These are phyloP conservation scores for Euura saliciscinereae DNA, from an alignment of 1,140 invertebrate genomes.

Conservation along the genomic window DNA sequence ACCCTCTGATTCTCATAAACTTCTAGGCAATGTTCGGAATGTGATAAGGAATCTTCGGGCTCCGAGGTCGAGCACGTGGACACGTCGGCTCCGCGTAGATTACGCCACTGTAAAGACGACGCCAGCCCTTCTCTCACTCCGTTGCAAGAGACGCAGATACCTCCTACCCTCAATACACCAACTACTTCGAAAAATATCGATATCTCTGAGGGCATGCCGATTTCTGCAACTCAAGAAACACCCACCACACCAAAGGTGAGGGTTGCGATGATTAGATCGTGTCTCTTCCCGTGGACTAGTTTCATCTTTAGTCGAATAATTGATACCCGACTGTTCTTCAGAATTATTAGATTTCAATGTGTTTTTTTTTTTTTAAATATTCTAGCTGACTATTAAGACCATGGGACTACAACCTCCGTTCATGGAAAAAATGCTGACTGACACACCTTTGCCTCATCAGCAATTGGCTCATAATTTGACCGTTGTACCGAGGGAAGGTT, in stretches of 20 bases:
- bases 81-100: constrained; percentile 76
- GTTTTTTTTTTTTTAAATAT: constrained; percentile 17
- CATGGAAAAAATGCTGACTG: constrained; percentile 35
- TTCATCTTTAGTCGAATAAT: constrained; percentile 10
- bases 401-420: constrained; percentile 44
- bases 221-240: constrained; percentile 34
- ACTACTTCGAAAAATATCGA: constrained; percentile 37
- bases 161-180: constrained; percentile 47
- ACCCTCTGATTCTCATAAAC: not conserved
- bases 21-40: constrained; percentile 85
- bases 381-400: constrained; percentile 54
- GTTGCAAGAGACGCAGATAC: constrained; percentile 41
- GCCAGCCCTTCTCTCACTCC: constrained; percentile 35
- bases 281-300: too few relatives aligned
- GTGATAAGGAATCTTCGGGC: constrained; percentile 80
- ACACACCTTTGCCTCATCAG: constrained; percentile 39
- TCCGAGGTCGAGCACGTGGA: constrained; percentile 76
- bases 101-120: constrained; percentile 75
- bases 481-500: constrained; percentile 49
- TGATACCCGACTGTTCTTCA: constrained; percentile 15
- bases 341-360: constrained; percentile 12
- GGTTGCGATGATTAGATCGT: not conserved
- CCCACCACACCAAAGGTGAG: constrained; percentile 51
- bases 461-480: constrained; percentile 41
- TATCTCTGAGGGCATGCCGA: constrained; percentile 26